Percentiles rank a stretch among this genome's conserved stretches.
phyloP scores from a whole-genome alignment of 2,888 invertebrate species.

The Parthenolecanium corni region DNA sequence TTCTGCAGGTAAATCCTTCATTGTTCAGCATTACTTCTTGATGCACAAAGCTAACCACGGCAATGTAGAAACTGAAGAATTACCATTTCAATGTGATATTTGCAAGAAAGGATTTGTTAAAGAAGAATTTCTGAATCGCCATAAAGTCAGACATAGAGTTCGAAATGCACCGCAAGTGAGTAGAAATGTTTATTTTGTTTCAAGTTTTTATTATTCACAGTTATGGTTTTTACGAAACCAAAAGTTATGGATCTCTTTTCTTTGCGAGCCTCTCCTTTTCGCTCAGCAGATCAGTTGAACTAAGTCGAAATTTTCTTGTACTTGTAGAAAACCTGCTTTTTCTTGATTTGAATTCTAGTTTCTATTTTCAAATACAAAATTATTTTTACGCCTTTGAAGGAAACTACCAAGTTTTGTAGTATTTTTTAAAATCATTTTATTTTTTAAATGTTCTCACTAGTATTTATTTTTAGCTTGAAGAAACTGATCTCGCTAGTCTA shows the following conservation, averaged over 20 bases:
- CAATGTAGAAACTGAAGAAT: constrained; percentile 27
- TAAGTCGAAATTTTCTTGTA: neutral
- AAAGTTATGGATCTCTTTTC: too few relatives aligned
- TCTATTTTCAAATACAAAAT: neutral
- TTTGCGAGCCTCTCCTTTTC: too few relatives aligned
- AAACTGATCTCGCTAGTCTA: constrained; percentile 1
- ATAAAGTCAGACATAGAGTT: constrained; percentile 45
- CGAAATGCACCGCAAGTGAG: neutral
- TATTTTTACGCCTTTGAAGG: neutral
- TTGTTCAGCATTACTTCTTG: constrained; percentile 53
- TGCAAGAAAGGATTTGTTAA: constrained; percentile 49
- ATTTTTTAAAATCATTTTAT: too few relatives aligned
- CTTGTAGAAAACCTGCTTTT: neutral
- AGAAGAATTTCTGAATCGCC: constrained; percentile 50
- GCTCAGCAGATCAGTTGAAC: too few relatives aligned
- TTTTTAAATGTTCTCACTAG: too few relatives aligned
- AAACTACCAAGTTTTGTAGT: too few relatives aligned
- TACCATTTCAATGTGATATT: constrained; percentile 47
- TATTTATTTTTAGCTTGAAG: constrained; percentile 7
- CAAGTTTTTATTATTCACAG: neutral
- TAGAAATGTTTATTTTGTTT: neutral
- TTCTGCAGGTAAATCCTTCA: constrained; percentile 45
- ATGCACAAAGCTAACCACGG: constrained; percentile 44
- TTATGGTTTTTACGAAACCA: too few relatives aligned
- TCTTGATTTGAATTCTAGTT: neutral